A percentile compares a stretch with the other conserved stretches of the same genome.
Evolutionary conservation across 2,113 vertebrate species (phyloP).

Genomic region (Salminus brasiliensis): DNA sequence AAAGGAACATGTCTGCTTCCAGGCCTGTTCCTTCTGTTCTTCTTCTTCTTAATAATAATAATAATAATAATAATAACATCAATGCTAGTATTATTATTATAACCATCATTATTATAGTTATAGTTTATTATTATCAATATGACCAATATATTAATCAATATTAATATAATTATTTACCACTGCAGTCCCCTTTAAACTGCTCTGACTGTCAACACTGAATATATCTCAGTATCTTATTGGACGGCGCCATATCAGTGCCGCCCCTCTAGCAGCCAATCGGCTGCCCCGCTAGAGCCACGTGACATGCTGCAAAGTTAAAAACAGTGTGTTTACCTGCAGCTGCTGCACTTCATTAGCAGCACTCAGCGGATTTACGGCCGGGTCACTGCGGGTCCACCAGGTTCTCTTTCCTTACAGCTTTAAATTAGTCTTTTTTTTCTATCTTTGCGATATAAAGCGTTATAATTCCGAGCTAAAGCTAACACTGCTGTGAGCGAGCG

Average conservation of each 20-base stretch:
- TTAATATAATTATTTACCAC: too few relatives aligned
- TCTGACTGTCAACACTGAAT: neutral
- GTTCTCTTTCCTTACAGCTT: too few relatives aligned
- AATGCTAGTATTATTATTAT: too few relatives aligned
- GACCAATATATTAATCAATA: too few relatives aligned
- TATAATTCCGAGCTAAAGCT: neutral
- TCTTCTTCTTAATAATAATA: neutral
- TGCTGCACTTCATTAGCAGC: neutral
- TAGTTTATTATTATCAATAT: too few relatives aligned
- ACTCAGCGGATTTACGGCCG: neutral
- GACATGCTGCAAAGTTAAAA: neutral
- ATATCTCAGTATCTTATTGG: conserved; percentile 3
- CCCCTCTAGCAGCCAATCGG: neutral
- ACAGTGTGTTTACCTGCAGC: neutral
- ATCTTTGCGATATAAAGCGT: too few relatives aligned
- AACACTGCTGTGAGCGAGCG: neutral
- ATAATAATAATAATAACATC: too few relatives aligned
- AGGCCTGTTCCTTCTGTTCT: too few relatives aligned
- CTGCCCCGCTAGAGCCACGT: neutral
- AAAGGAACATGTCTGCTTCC: too few relatives aligned
- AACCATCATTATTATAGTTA: too few relatives aligned
- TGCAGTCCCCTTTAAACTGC: neutral
- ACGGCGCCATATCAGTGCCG: neutral
- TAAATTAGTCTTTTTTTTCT: too few relatives aligned
- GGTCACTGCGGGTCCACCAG: too few relatives aligned